Percentiles rank a stretch among this genome's conserved stretches.
These are phyloP conservation scores for Minunthozetes semirufus DNA, from an alignment of 2,888 invertebrate genomes.

Conservation along the genomic window DNA sequence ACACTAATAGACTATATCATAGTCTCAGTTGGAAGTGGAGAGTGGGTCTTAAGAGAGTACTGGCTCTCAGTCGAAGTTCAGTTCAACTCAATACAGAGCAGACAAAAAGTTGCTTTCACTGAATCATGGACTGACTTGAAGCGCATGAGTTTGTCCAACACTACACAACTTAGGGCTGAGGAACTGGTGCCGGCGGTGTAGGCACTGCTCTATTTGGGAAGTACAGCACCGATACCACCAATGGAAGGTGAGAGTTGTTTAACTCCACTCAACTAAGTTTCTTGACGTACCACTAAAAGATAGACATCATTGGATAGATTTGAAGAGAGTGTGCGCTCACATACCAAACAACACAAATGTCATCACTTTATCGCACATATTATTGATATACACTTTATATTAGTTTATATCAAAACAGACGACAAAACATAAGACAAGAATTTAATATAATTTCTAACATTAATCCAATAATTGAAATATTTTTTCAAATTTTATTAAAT, in stretches of 20 bases:
- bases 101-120: slow-evolving; percentile 17
- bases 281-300: slow-evolving; percentile 28
- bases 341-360: background rate
- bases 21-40: slow-evolving; percentile 16
- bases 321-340: slow-evolving; percentile 19
- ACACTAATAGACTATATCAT: slow-evolving; percentile 26
- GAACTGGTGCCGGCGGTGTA: background rate
- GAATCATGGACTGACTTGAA: slow-evolving; percentile 6
- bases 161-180: background rate
- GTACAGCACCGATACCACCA: slow-evolving; percentile 10
- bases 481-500: too few species aligned
- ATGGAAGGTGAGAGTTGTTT: slow-evolving; percentile 23
- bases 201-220: slow-evolving; percentile 15
- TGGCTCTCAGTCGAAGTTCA: background rate
- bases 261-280: slow-evolving; percentile 26
- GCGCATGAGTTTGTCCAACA: slow-evolving; percentile 12
- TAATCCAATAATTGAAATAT: too few species aligned
- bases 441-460: too few species aligned
- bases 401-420: background rate
- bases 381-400: background rate
- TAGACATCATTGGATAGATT: slow-evolving; percentile 27
- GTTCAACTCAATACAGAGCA: slow-evolving; percentile 16
- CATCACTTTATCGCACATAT: slow-evolving; percentile 15
- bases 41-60: slow-evolving; percentile 22
- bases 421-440: too few species aligned